Conservation (phyloP, 2,113 vertebrate genomes). For the Oryzias woworae region DNA sequence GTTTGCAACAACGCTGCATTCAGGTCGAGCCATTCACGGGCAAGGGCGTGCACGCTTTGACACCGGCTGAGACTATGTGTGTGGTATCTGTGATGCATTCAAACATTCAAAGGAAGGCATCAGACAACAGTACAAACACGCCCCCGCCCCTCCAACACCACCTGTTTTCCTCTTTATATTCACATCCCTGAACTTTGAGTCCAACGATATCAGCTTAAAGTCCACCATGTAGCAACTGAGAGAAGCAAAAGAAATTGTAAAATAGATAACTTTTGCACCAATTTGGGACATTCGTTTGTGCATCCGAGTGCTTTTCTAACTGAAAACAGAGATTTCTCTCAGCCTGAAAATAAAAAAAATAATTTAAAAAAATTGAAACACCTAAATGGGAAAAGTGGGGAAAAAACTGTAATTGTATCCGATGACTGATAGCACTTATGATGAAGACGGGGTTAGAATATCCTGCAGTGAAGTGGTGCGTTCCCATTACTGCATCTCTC, state of each 20-base stretch:
- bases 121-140: slow-evolving; percentile 68
- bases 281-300: neutral
- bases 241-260: neutral
- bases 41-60: slow-evolving; percentile 9
- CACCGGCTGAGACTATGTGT: slow-evolving; percentile 32
- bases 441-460: slow-evolving; percentile 68
- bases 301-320: neutral
- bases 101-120: slow-evolving; percentile 21
- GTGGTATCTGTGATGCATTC: slow-evolving; percentile 32
- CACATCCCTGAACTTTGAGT: slow-evolving; percentile 18
- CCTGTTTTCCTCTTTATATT: slow-evolving; percentile 28
- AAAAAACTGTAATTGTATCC: slow-evolving; percentile 46
- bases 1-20: neutral
- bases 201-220: neutral
- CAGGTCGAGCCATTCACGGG: slow-evolving; percentile 11
- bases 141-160: slow-evolving; percentile 12
- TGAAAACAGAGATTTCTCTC: neutral
- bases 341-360: neutral
- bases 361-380: slow-evolving; percentile 3
- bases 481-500: slow-evolving; percentile 66
- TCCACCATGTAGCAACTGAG: neutral
- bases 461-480: slow-evolving; percentile 62
- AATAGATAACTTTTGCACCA: no score
- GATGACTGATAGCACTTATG: slow-evolving; percentile 68
- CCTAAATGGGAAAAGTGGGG: slow-evolving; percentile 32